Base-by-base conservation (phyloP, 2,797 vertebrate genomes). In the Sibirionetta formosa region DNA sequence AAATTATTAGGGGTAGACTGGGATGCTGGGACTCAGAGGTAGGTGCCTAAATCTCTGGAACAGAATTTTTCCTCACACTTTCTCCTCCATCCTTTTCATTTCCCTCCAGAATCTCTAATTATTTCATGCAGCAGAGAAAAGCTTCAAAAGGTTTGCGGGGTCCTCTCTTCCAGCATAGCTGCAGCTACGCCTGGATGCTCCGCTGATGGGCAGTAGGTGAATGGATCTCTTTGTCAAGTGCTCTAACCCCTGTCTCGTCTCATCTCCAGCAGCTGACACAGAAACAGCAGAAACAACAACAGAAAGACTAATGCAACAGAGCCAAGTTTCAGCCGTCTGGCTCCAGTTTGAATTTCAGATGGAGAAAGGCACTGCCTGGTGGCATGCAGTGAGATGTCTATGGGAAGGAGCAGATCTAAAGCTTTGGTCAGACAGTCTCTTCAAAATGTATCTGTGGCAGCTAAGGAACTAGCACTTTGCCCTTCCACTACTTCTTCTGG, bases 211-310 rank as follows among this genome's bases (percentile, higher is more conserved):
- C 71, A 79, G 69, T 78, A 64, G 81, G 78, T 91, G 90, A 96
- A 96, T 48, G 36, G 73, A 61, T 89, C 81, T 82, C 83, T 93
- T 89, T 93, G 91, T 95, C 75, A 64, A 93, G 53, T 11, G 69
- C 76, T 92, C 88, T 44, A 57, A 73, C 78, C 86, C 64, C 68
- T 89, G 78, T 71, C 71, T 90, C 88, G 78, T 96, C 93, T 96
- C 95, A 96, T 97, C 86, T 86, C 60, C 86, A 85, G 83, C 92
- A 93, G 93, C 95, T 96, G 94, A 87, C 88, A 86, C 51, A 86
- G 51, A 84, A 92, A 51, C 63, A 88, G 72, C 42, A 86, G 76
- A 82, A 92, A 53, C 90, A 94, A 76, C 64, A 83, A 65, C 23
- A 77, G 11, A 33, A 48, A 72, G 31, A 54, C 38, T 4, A 60